Base-by-base conservation (phyloP, 2,888 invertebrate genomes). In the Entomobrya proxima region DNA sequence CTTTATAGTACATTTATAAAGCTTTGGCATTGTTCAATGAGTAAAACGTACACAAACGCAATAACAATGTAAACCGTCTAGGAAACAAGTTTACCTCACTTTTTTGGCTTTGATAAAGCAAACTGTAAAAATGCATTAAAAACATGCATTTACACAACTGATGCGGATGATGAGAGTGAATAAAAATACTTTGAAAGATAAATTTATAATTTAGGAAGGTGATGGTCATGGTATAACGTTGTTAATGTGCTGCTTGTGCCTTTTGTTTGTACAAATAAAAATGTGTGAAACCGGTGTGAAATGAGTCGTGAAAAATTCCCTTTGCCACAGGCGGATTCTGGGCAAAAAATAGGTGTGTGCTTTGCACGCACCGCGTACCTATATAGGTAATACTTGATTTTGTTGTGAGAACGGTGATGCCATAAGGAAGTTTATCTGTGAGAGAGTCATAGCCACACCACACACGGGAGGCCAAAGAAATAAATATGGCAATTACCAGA, bases 281-380 rank as follows among this genome's bases (percentile, higher is more conserved):
- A 44, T 69, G 67, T 69, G 67, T 69, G 67, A 69, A 69, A 69
- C 67, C 67, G 40, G 67, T 37, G 67, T 24, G 44, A 69, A 69
- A 40, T 44, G 67, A 69, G 44, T 69, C 67, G 37, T 69, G 67
- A 69, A 40, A 21, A 69, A 69, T 64, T 64, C 13, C n/a, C n/a
- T n/a, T n/a, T n/a, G n/a, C n/a, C n/a, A n/a, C n/a, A n/a, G n/a
- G n/a, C n/a, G n/a, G n/a, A n/a, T n/a, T n/a, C n/a, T n/a, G n/a
- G n/a, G n/a, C n/a, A n/a, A n/a, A n/a, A n/a, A n/a, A n/a, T n/a
- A n/a, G n/a, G n/a, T n/a, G n/a, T n/a, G n/a, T n/a, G n/a, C n/a
- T n/a, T n/a, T n/a, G n/a, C n/a, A n/a, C n/a, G n/a, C n/a, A n/a
- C n/a, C n/a, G n/a, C n/a, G n/a, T n/a, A n/a, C n/a, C n/a, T n/a